Percentiles rank a stretch among this genome's conserved stretches.
These are phyloP conservation scores for Molorchus minor DNA, from an alignment of 2,888 invertebrate species.

Conservation along the genomic window DNA sequence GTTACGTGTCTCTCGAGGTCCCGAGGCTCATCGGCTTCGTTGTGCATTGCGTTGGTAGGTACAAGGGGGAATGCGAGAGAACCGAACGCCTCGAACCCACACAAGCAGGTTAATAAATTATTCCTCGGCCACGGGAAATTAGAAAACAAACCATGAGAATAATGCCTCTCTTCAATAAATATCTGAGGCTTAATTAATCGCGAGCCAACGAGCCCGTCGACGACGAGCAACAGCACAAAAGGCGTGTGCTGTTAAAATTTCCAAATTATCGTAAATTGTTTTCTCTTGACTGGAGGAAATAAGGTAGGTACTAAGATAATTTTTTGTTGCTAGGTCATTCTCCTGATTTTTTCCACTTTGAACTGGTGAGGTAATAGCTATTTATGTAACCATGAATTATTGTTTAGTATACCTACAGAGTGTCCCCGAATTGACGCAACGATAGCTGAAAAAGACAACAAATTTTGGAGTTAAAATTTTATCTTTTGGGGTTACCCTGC, in stretches of 20 bases:
- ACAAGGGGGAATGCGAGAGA: constrained; percentile 50
- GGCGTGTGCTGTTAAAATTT: constrained; percentile 35
- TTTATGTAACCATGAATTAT: too few species aligned
- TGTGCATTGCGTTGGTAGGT: constrained; percentile 48
- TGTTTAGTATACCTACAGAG: too few species aligned
- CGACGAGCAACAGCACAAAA: constrained; percentile 30
- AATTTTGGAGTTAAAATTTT: too few species aligned
- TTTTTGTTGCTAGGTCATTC: constrained; percentile 4
- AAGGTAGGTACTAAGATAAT: neutral
- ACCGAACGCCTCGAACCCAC: constrained; percentile 53
- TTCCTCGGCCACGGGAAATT: constrained; percentile 31
- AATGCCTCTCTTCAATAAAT: constrained; percentile 21
- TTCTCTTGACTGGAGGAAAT: neutral
- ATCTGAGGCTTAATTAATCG: constrained; percentile 35
- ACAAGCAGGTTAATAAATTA: constrained; percentile 54
- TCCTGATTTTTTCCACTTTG: neutral
- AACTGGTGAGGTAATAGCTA: too few species aligned
- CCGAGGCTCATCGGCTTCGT: constrained; percentile 31
- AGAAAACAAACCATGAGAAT: constrained; percentile 24
- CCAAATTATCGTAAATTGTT: constrained; percentile 24
- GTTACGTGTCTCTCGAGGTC: constrained; percentile 32
- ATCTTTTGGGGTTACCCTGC: too few species aligned
- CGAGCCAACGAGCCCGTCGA: constrained; percentile 29
- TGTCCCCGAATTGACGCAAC: too few species aligned
- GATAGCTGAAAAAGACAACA: too few species aligned